Evolutionary conservation across 2,113 vertebrate genomes (phyloP).

Genomic region (Petrocephalus zakoni): DNA sequence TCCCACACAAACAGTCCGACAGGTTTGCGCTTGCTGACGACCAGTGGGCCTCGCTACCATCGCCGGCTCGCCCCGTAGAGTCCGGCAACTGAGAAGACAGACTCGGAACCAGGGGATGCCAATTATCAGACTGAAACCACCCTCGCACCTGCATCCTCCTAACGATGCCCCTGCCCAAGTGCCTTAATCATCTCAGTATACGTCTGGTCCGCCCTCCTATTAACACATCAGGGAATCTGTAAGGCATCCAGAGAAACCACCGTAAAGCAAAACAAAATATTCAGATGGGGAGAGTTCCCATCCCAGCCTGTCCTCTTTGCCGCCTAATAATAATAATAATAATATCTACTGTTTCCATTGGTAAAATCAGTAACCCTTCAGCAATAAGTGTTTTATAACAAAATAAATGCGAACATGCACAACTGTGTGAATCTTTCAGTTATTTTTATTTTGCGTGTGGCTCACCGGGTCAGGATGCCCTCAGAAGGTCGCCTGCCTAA

Average conservation of each 20-base stretch:
- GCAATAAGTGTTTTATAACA: not conserved
- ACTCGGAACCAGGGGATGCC: conserved; percentile 22
- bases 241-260: not conserved
- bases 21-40: not conserved
- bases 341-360: not conserved
- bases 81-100: conserved; percentile 9
- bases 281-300: not conserved
- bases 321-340: not conserved
- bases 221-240: conserved; percentile 23
- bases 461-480: not conserved
- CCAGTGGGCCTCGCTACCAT: not conserved
- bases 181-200: conserved; percentile 19
- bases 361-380: not conserved
- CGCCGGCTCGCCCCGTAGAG: conserved; percentile 34
- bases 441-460: not conserved
- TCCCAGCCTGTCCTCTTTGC: not conserved
- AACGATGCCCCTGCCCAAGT: not conserved
- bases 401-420: not conserved
- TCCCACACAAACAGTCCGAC: not conserved
- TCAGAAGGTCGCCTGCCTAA: not conserved
- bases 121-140: conserved; percentile 26
- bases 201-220: conserved; percentile 18
- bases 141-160: conserved; percentile 27
- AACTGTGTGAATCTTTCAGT: not conserved
- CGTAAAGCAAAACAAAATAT: not conserved